These are phyloP conservation scores for Ivindomyrus marchei DNA, from an alignment of 2,113 vertebrate genomes.

Conservation along the genomic window DNA sequence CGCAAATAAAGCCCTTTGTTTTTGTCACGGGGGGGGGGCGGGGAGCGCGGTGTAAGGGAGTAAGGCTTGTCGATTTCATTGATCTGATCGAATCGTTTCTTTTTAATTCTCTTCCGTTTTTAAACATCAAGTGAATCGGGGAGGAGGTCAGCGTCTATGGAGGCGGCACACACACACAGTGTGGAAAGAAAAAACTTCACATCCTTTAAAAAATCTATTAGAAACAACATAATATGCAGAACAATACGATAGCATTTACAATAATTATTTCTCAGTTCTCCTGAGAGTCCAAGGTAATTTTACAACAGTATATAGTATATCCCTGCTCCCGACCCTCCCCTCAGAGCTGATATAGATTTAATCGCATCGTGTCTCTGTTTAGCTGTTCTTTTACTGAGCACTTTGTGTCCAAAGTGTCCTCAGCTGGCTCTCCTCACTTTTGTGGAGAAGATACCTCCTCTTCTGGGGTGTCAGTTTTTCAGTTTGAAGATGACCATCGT, in stretches of 20 bases:
- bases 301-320: conserved; percentile 84
- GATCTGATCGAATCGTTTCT: conserved; percentile 21
- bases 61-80: conserved; percentile 63
- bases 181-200: conserved; percentile 91
- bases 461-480: conserved; percentile 70
- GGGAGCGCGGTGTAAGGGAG: conserved; percentile 44
- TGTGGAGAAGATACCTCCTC: conserved; percentile 74
- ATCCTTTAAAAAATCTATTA: conserved; percentile 99
- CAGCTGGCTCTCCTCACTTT: conserved; percentile 78
- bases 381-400: conserved; percentile 57
- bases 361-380: conserved; percentile 64
- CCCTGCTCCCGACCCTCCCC: conserved; percentile 47
- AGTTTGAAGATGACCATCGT: conserved; percentile 65
- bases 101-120: conserved; percentile 46
- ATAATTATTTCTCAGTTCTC: conserved; percentile 96
- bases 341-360: conserved; percentile 70
- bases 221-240: conserved; percentile 99
- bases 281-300: conserved; percentile 92
- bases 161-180: conserved; percentile 96
- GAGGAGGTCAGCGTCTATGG: conserved; percentile 84
- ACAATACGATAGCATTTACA: conserved; percentile 99
- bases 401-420: conserved; percentile 80
- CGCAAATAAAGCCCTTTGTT: conserved; percentile 67
- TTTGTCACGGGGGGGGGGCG: conserved; percentile 67
- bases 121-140: conserved; percentile 55